Base-by-base conservation (phyloP, 1,140 invertebrate genomes). In the Apocrypta bakeri region DNA sequence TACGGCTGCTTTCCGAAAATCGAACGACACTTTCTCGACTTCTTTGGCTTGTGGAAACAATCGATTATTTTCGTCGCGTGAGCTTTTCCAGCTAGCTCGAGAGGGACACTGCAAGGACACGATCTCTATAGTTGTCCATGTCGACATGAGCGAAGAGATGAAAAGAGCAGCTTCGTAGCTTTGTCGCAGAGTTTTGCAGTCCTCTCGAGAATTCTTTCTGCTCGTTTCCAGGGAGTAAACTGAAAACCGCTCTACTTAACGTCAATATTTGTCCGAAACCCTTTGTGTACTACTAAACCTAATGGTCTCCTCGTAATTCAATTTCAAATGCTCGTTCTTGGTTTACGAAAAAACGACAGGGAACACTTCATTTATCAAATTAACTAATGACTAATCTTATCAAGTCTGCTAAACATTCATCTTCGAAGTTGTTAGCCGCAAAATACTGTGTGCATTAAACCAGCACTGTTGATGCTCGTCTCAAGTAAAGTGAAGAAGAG, bases 31-130 rank as follows among this genome's bases (percentile, higher is more conserved):
- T 56, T 79, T 69, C 69, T 40, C 64, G 68, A 21, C 40, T 17
- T n/a, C 11, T 69, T 40, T 24, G 40, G 7, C 17, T 2, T 29
- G 42, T 24, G 17, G 72, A 61, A 56, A 81, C 80, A 75, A 81
- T 81, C 80, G 69, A 75, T 75, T 81, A 75, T 75, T 75, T 81
- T 68, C 80, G 75, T 81, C 63, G 63, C 33, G 69, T 29, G 24
- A 81, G 40, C 29, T 81, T 81, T 76, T 76, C 64, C 71, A 64
- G 61, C 56, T 63, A 64, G 42, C 8, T n/a, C 25, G 25, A n/a
- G 21, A 12, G 21, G 61, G 63, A 66, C 75, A 64, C 24, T n/a
- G n/a, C n/a, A n/a, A n/a, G 42, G 48, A 9, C 33, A 66, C 31
- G 64, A n/a, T 77, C 61, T 61, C 24, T 77, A 3, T 31, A 4